Evolutionary conservation across 2,888 invertebrate species (phyloP).

Genomic region (Caenorhabditis zanzibari): DNA sequence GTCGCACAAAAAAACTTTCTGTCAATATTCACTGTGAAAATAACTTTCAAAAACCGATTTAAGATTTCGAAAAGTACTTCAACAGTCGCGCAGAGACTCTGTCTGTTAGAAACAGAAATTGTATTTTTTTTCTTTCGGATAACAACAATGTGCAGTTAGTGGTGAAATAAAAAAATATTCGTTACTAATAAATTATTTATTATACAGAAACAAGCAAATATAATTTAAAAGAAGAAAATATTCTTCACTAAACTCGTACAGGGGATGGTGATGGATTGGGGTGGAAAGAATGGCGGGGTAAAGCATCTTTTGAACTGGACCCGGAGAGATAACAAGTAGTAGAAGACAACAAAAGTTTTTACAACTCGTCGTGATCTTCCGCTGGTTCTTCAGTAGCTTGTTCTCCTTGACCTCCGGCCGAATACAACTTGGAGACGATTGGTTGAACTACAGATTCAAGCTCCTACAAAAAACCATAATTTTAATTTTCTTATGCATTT

Average conservation of each 20-base stretch:
- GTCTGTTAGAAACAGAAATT: too few relatives aligned
- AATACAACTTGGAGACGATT: conserved; percentile 95
- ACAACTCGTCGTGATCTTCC: conserved; percentile 65
- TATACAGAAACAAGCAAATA: conserved; percentile 18
- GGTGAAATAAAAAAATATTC: too few relatives aligned
- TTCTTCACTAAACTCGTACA: conserved; percentile 30
- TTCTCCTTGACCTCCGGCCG: conserved; percentile 40
- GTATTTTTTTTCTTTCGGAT: too few relatives aligned
- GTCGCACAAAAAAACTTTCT: too few relatives aligned
- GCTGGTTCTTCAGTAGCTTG: conserved; percentile 43
- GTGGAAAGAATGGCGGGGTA: conserved; percentile 40
- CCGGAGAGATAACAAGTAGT: conserved; percentile 34
- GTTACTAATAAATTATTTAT: conserved; percentile 43
- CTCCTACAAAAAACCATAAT: conserved; percentile 86
- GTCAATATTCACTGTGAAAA: too few relatives aligned
- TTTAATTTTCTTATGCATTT: neutral
- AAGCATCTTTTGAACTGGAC: conserved; percentile 27
- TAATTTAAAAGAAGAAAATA: conserved; percentile 19
- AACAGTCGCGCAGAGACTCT: too few relatives aligned
- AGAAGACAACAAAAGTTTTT: neutral
- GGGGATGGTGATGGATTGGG: conserved; percentile 19
- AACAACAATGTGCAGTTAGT: too few relatives aligned
- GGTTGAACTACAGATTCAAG: conserved; percentile 96
- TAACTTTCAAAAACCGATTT: too few relatives aligned
- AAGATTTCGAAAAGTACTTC: too few relatives aligned